Conservation (phyloP, 2,113 vertebrate species). For the Hiodon tergisus region DNA sequence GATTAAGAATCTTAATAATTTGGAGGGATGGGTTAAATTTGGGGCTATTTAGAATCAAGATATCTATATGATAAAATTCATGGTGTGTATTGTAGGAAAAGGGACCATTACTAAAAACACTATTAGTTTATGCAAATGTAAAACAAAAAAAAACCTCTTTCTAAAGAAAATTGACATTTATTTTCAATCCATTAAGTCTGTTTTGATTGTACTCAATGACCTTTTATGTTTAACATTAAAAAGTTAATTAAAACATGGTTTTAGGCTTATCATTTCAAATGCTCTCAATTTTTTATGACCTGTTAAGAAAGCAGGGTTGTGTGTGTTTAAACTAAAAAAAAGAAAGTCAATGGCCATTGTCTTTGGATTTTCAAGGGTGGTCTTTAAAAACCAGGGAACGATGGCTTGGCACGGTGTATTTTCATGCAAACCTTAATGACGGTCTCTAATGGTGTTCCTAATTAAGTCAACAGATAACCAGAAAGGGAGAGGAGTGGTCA, state of each 20-base stretch:
- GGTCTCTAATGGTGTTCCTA: constrained; percentile 76
- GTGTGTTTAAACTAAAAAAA: not conserved
- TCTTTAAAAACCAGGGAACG: not conserved
- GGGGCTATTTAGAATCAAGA: constrained; percentile 27
- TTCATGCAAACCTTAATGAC: constrained; percentile 57
- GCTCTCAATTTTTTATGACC: not conserved
- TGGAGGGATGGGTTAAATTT: too few relatives aligned
- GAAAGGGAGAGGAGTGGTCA: not conserved
- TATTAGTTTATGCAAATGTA: constrained; percentile 80
- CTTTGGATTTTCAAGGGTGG: not conserved
- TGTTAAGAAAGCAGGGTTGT: not conserved
- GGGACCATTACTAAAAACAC: constrained; percentile 76
- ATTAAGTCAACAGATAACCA: constrained; percentile 49
- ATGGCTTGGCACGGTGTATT: constrained; percentile 29
- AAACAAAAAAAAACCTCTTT: constrained; percentile 68
- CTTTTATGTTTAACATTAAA: constrained; percentile 95
- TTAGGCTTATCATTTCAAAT: constrained; percentile 34
- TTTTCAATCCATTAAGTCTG: constrained; percentile 73
- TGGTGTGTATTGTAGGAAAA: constrained; percentile 57
- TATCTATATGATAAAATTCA: constrained; percentile 62
- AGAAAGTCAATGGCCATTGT: not conserved
- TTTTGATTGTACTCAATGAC: constrained; percentile 87
- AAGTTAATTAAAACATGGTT: constrained; percentile 81
- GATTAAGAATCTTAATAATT: too few relatives aligned
- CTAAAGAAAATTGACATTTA: constrained; percentile 67